These are phyloP conservation scores for Bathynomus jamesi DNA, from an alignment of 1,140 invertebrate species.

Conservation along the genomic window DNA sequence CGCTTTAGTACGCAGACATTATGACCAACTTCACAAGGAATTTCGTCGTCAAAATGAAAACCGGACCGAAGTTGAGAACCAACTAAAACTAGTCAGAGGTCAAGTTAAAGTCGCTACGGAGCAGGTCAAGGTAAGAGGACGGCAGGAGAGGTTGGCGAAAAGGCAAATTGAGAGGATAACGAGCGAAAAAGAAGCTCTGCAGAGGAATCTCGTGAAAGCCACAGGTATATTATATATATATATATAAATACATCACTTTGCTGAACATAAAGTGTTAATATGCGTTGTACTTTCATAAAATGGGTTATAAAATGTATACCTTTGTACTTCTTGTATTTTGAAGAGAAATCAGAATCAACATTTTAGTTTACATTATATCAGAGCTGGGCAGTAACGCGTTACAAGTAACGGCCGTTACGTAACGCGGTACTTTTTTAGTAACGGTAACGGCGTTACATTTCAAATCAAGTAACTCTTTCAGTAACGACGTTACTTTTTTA, in stretches of 20 bases:
- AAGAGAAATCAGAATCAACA: too few species aligned
- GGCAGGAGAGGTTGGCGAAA: constrained; percentile 6
- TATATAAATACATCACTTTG: not conserved
- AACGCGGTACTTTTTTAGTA: too few species aligned
- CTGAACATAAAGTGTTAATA: too few species aligned
- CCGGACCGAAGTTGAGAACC: constrained; percentile 7
- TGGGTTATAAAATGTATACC: not conserved
- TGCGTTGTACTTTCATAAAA: too few species aligned
- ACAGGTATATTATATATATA: constrained; percentile 8
- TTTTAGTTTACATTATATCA: too few species aligned
- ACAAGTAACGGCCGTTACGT: too few species aligned
- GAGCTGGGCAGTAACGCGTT: too few species aligned
- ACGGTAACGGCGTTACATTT: too few species aligned
- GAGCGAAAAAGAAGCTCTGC: constrained; percentile 21
- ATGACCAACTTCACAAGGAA: constrained; percentile 21
- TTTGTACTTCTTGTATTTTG: not conserved
- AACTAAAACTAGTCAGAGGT: constrained; percentile 19
- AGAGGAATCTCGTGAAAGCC: constrained; percentile 19
- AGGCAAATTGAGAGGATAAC: constrained; percentile 16
- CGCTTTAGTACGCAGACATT: constrained; percentile 8
- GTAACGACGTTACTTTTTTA: too few species aligned
- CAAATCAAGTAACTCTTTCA: too few species aligned
- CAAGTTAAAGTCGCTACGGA: constrained; percentile 22
- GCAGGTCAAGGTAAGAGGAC: constrained; percentile 14
- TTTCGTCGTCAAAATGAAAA: constrained; percentile 19